Conservation (phyloP, 2,888 invertebrate species). For the Ochropacha duplaris region DNA sequence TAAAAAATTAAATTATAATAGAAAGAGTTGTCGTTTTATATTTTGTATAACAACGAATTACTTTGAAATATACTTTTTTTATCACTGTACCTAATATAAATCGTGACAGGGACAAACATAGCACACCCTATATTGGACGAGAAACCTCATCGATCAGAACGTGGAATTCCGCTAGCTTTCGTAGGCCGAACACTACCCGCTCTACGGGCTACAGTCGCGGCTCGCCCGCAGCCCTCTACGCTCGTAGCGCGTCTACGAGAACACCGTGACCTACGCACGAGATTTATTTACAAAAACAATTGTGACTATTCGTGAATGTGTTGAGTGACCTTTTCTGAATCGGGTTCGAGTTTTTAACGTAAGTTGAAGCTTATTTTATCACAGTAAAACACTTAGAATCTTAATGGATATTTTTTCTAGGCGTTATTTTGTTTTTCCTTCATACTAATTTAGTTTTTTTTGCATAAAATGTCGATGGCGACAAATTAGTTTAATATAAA, state of each 20-base stretch:
- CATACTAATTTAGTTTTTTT: not conserved
- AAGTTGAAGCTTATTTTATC: not conserved
- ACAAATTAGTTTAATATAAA: no score
- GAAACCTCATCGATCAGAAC: constrained; percentile 48
- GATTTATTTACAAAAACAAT: constrained; percentile 19
- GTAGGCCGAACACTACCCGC: constrained; percentile 23
- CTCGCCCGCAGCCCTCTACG: constrained; percentile 61
- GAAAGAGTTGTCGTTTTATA: no score
- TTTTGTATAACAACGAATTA: not conserved
- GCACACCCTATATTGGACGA: constrained; percentile 26
- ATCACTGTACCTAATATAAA: constrained; percentile 25
- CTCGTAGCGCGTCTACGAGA: constrained; percentile 46
- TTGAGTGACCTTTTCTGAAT: constrained; percentile 31
- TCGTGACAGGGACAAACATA: constrained; percentile 24
- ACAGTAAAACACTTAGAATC: no score
- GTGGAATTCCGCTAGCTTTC: constrained; percentile 22
- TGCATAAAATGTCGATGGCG: no score
- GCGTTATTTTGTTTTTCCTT: not conserved
- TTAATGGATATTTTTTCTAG: not conserved
- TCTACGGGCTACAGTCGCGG: constrained; percentile 50
- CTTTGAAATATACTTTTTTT: constrained; percentile 14
- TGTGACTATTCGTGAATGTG: constrained; percentile 23
- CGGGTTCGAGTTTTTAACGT: not conserved
- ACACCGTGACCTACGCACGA: constrained; percentile 18
- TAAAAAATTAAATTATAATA: no score